Percentiles rank a stretch among this genome's conserved stretches.
Evolutionary conservation across 2,113 vertebrate species (phyloP).

Genomic region (Dicerorhinus sumatrensis): DNA sequence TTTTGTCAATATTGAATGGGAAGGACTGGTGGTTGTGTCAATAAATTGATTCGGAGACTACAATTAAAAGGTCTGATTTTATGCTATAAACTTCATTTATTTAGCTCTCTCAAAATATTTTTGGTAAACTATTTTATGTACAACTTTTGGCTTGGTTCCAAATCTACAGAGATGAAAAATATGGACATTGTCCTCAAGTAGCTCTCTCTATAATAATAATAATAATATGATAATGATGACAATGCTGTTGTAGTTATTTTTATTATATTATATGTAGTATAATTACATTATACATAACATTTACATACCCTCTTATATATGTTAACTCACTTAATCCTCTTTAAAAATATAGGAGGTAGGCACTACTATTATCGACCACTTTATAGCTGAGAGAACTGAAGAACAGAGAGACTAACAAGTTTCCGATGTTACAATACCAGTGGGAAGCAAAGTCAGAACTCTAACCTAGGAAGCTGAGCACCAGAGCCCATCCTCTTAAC

Average conservation of each 20-base stretch:
- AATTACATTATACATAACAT: background rate
- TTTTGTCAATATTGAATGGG: background rate
- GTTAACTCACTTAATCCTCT: background rate
- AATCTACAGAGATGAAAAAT: background rate
- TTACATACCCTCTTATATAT: background rate
- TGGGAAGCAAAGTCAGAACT: background rate
- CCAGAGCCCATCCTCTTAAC: background rate
- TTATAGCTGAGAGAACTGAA: background rate
- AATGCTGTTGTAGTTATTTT: background rate
- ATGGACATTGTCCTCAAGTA: background rate
- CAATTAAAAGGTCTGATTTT: background rate
- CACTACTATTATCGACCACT: background rate
- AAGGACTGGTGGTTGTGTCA: background rate
- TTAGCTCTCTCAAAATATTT: background rate
- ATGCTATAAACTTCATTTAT: background rate
- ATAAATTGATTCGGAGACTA: background rate
- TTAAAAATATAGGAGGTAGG: background rate
- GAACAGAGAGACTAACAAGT: background rate
- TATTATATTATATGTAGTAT: background rate
- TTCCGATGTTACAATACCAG: background rate
- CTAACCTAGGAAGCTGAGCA: background rate
- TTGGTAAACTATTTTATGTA: background rate
- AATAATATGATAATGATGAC: background rate
- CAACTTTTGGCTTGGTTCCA: background rate
- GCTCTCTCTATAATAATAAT: background rate